Percentiles rank a stretch among this genome's conserved stretches.
Evolutionary conservation across 2,888 invertebrate species (phyloP).

Genomic region (Acronicta leporina): DNA sequence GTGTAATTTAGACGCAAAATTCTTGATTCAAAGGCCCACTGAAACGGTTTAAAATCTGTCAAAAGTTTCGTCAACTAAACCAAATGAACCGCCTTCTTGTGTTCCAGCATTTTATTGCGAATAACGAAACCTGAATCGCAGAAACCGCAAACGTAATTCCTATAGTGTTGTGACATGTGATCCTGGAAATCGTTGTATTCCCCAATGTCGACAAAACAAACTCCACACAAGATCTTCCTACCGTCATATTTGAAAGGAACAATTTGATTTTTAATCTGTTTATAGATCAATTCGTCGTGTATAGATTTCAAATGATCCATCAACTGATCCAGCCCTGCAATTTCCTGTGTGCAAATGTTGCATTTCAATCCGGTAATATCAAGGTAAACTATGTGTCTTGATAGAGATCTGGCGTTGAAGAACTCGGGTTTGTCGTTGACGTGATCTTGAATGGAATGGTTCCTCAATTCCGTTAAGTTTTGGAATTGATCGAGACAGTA

Average conservation of each 20-base stretch:
- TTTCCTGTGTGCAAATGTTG: conserved; percentile 62
- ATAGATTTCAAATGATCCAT: conserved; percentile 70
- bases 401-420: conserved; percentile 66
- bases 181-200: conserved; percentile 69
- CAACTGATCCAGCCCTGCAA: conserved; percentile 65
- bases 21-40: too few species aligned
- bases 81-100: conserved; percentile 68
- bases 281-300: conserved; percentile 69
- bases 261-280: conserved; percentile 76
- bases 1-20: too few species aligned
- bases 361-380: conserved; percentile 74
- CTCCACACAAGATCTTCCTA: conserved; percentile 58
- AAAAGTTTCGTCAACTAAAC: conserved; percentile 43
- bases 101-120: conserved; percentile 67
- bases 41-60: not conserved
- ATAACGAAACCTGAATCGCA: conserved; percentile 71
- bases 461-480: conserved; percentile 68
- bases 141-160: conserved; percentile 76
- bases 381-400: conserved; percentile 71
- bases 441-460: conserved; percentile 66
- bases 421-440: conserved; percentile 64
- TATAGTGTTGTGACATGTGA: conserved; percentile 78
- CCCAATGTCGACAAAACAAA: conserved; percentile 58
- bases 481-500: conserved; percentile 74
- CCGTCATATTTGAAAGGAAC: conserved; percentile 66